Evolutionary conservation across 2,113 vertebrate species (phyloP).

Genomic region (Mormoops blainvillei): DNA sequence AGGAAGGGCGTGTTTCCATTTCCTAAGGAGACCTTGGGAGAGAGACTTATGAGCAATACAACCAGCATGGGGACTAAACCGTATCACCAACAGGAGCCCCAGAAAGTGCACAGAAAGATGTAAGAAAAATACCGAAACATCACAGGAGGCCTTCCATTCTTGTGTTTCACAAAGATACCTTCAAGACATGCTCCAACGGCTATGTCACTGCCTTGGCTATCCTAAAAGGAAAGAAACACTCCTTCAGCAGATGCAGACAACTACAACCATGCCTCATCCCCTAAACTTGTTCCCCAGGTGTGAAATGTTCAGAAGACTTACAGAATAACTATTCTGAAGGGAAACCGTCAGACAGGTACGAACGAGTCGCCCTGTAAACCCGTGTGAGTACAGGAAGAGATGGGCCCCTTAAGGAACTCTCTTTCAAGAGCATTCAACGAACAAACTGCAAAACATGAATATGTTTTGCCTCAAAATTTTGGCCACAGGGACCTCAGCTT

Average conservation of each 20-base stretch:
- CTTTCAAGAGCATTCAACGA: neutral
- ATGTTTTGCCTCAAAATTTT: neutral
- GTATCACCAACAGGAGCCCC: neutral
- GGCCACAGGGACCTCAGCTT: neutral
- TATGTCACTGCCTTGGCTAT: constrained; percentile 93
- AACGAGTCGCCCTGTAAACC: neutral
- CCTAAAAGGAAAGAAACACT: constrained; percentile 78
- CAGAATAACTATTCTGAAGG: neutral
- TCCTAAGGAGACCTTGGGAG: neutral
- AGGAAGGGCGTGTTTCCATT: neutral
- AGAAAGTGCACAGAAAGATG: neutral
- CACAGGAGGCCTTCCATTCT: constrained; percentile 90
- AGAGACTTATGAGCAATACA: neutral
- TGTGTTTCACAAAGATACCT: constrained; percentile 96
- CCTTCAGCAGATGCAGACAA: neutral
- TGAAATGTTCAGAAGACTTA: neutral
- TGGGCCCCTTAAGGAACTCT: neutral
- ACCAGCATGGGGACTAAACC: neutral
- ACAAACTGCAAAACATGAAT: neutral
- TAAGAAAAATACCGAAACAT: constrained; percentile 86
- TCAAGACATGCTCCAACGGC: constrained; percentile 93
- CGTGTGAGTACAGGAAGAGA: neutral
- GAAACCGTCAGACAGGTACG: neutral
- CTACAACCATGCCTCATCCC: neutral
- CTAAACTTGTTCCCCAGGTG: neutral